Evolutionary conservation across 2,113 vertebrate genomes (phyloP), one percentile per base, ranked within the genome.

Genomic region (Grallaria varia): DNA sequence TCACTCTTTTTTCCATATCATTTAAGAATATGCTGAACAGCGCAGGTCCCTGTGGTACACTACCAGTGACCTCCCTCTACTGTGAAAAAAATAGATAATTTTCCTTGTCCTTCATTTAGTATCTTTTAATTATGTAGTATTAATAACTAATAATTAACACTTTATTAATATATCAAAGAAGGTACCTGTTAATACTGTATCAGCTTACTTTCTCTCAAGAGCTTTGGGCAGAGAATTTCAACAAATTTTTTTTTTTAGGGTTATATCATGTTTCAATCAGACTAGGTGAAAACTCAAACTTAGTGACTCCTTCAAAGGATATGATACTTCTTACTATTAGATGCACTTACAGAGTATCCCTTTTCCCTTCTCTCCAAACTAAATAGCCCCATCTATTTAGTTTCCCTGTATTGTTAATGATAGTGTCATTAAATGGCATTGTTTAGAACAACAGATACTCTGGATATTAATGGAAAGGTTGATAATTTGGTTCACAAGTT

Each of bases 21-120:
- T 95, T 96, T 93, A 95, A 81, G 94, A 95, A 93, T 67, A 95
- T 90, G 94, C 96, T 95, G 95, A 97, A 90, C 83, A 90, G 75
- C 3, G 7, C 68, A 81, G 76, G 68, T 96, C 94, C 42, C 88
- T 66, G 24, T 84, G 67, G 71, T 85, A 62, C 42, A 56, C 40
- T 58, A 62, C 33, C 39, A 52, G 31, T 84, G 73, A 92, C 83
- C 59, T 92, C 68, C 64, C 64, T 77, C 27, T 31, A 35, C 24
- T 78, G 55, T 53, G 52, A 47, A 69, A 89, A 93, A 93, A 75
- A 80, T 0, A 67, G 31, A 55, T 9, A 7, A 15, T 62, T 93
- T 93, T 93, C 71, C 53, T 86, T 74, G 33, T 25, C 33, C 42
- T 86, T 88, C 13, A 35, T 77, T 69, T 84, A 58, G 27, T 80